Conservation (phyloP, 2,888 invertebrate species). For the Celastrina argiolus region DNA sequence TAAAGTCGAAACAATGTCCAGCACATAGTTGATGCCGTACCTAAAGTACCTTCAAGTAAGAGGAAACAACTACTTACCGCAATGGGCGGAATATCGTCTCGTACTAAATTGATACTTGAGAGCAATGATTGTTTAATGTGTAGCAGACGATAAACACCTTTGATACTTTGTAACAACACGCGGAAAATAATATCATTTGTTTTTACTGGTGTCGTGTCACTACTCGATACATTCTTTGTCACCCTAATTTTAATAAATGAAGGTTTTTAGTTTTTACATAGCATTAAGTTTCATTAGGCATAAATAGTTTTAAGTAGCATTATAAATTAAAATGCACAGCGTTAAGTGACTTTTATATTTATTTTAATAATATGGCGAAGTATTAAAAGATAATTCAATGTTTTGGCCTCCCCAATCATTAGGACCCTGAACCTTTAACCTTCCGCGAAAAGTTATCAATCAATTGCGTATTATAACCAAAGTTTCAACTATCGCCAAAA, state of each 20-base stretch:
- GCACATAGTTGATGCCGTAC: background rate
- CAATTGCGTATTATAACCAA: background rate
- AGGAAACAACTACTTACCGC: conserved; percentile 18
- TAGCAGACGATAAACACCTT: conserved; percentile 12
- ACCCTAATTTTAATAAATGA: too few species aligned
- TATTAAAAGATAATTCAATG: background rate
- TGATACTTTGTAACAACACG: background rate
- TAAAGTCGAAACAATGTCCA: background rate
- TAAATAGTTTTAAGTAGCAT: too few species aligned
- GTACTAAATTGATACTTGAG: conserved; percentile 21
- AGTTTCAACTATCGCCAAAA: background rate
- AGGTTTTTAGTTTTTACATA: too few species aligned
- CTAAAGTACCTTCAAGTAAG: background rate
- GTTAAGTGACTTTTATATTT: too few species aligned
- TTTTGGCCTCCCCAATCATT: background rate
- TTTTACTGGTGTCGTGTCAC: background rate
- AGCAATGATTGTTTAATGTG: background rate
- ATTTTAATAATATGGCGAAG: too few species aligned
- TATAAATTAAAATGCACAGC: too few species aligned
- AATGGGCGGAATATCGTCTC: conserved; percentile 17
- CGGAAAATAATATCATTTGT: background rate
- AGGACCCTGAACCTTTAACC: background rate
- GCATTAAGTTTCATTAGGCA: too few species aligned
- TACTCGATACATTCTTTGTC: background rate
- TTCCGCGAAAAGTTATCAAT: background rate